phyloP scores from a whole-genome alignment of 2,113 vertebrate species.

The Eptesicus fuscus region DNA sequence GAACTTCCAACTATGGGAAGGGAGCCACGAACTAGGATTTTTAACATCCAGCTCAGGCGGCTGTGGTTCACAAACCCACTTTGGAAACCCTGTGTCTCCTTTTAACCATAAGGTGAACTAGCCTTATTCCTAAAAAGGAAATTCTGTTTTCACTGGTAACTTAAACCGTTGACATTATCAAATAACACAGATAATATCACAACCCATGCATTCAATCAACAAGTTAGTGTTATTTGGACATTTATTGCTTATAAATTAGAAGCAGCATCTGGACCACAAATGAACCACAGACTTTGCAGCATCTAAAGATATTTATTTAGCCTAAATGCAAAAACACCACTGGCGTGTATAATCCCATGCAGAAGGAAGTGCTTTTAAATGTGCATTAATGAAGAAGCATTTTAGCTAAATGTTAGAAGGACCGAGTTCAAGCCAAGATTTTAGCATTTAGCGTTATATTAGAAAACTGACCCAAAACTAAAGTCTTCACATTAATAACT shows the following conservation, averaged over 20 bases:
- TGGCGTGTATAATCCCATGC: constrained; percentile 49
- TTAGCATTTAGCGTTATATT: constrained; percentile 47
- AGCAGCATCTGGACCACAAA: constrained; percentile 28
- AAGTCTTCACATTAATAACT: constrained; percentile 56
- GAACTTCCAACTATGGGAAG: background rate
- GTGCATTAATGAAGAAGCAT: constrained; percentile 50
- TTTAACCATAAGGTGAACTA: background rate
- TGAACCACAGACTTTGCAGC: background rate
- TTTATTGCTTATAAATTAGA: constrained; percentile 46
- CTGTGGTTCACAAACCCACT: background rate
- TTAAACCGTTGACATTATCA: background rate
- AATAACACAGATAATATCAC: background rate
- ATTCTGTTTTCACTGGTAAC: background rate
- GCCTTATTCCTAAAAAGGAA: background rate
- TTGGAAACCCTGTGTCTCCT: background rate
- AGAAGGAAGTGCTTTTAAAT: constrained; percentile 39
- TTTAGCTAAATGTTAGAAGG: constrained; percentile 53
- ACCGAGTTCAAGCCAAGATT: constrained; percentile 46
- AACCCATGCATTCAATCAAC: constrained; percentile 49
- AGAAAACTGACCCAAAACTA: constrained; percentile 50
- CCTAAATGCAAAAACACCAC: constrained; percentile 19
- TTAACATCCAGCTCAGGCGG: background rate
- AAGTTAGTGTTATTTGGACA: constrained; percentile 47
- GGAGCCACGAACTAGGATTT: background rate
- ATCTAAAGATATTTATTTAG: background rate